Base-by-base conservation (phyloP, 2,113 vertebrate genomes). In the Gavia stellata region DNA sequence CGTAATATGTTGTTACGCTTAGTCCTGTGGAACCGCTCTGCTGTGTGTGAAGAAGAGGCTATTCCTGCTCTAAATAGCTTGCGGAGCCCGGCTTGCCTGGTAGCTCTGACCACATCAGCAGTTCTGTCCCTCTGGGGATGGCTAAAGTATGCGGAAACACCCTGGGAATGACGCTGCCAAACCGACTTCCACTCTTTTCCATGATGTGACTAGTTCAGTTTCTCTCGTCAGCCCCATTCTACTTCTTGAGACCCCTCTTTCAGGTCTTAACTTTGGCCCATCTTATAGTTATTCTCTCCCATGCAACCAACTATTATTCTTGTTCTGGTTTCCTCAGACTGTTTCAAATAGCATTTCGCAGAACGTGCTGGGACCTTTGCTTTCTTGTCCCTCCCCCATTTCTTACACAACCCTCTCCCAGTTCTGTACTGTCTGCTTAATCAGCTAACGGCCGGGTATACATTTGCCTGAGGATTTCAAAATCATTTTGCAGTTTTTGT, bases 1-100 rank as follows among this genome's bases (percentile, higher is more conserved):
- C 0, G 0, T 61, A 53, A 55, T 26, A 33, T 0, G 2, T 24
- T 55, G 26, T 50, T 44, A 36, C 1, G 8, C 38, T 45, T 24
- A 8, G 7, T 45, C n/a, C 68, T 23, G 16, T 24, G 56, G 63
- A 66, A 19, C 19, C 4, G 6, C 40, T 50, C 77, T 49, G 59
- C 73, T 77, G 21, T 25, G 0, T 17, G 25, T 50, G 56, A 81
- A 17, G 59, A 17, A 63, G 61, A 50, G 53, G 26, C 36, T 58
- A 16, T 20, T 81, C 31, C 42, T 53, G 26, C 59, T 49, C 53
- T 53, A 44, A 52, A 40, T 5, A 44, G n/a, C 3, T 25, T 17
- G 9, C 5, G 2, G 29, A 55, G 40, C 73, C 56, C 2, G 3
- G n/a, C 44, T 71, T 45, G 49, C 28, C 24, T 49, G 61, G 12